Conservation (phyloP, 1,140 invertebrate species). For the Laupala kohalensis region DNA sequence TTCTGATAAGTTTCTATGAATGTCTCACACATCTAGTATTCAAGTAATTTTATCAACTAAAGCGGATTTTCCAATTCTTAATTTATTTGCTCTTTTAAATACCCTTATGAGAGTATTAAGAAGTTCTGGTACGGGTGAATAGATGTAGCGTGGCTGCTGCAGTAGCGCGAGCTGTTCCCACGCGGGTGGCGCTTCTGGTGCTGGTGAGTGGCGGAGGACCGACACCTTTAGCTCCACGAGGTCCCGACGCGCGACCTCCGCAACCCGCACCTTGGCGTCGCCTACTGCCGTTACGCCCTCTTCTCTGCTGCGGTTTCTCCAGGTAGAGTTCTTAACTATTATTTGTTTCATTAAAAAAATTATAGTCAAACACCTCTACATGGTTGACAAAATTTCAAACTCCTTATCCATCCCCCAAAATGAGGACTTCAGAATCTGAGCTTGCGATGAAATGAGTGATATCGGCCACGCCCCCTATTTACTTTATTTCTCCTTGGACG, state of each 20-base stretch:
- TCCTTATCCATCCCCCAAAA: too few relatives aligned
- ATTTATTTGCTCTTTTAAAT: too few relatives aligned
- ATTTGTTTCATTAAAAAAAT: too few relatives aligned
- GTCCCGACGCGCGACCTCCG: conserved; percentile 26
- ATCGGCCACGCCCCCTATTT: too few relatives aligned
- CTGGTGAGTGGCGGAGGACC: conserved; percentile 59
- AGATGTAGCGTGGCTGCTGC: conserved; percentile 57
- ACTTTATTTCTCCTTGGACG: too few relatives aligned
- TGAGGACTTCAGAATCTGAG: too few relatives aligned
- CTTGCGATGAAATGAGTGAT: too few relatives aligned
- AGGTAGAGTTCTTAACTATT: conserved; percentile 26
- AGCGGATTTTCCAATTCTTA: neutral
- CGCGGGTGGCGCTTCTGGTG: conserved; percentile 47
- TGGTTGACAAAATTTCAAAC: too few relatives aligned
- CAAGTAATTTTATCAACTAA: neutral
- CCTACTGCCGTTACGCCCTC: conserved; percentile 28
- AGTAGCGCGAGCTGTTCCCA: conserved; percentile 43
- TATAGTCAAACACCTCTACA: too few relatives aligned
- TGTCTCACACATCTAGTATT: neutral
- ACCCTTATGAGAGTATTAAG: too few relatives aligned
- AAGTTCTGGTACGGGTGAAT: conserved; percentile 17
- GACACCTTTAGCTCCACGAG: conserved; percentile 48
- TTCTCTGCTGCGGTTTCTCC: conserved; percentile 29
- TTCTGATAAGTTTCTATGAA: neutral
- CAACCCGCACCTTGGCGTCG: conserved; percentile 27